Conservation (phyloP, 2,797 vertebrate genomes). For the Pangasius sanitwongsei region DNA sequence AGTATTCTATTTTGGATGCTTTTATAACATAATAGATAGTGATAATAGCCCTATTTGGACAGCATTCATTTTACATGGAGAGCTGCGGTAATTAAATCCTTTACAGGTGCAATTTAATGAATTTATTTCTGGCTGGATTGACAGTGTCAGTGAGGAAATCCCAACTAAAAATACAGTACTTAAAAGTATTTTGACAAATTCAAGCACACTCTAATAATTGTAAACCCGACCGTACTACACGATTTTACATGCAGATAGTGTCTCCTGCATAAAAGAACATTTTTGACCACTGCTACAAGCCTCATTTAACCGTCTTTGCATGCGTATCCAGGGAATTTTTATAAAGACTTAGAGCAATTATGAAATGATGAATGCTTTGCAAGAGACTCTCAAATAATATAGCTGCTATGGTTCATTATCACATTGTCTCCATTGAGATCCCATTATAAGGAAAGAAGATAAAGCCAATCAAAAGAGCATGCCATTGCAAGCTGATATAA, state of each 20-base stretch:
- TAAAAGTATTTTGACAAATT: not conserved
- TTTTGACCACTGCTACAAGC: conserved; percentile 20
- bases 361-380: conserved; percentile 15
- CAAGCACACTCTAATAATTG: not conserved
- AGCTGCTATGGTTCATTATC: conserved; percentile 21
- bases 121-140: not conserved
- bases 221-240: not conserved
- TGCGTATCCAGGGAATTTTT: conserved; percentile 6
- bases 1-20: not conserved
- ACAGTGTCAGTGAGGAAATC: not conserved
- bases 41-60: not conserved
- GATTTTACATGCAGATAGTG: conserved; percentile 6
- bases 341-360: conserved; percentile 28
- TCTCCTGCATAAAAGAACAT: conserved; percentile 6
- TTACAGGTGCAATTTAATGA: not conserved
- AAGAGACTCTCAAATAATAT: conserved; percentile 10
- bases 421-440: not conserved
- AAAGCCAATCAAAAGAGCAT: conserved; percentile 1
- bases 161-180: not conserved
- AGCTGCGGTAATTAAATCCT: not conserved
- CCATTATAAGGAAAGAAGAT: conserved; percentile 6
- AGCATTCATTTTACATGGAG: not conserved
- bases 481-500: not conserved
- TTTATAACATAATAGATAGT: not conserved
- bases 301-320: conserved; percentile 13